Base-by-base conservation (phyloP, 2,888 invertebrate genomes). In the Sinopyrophorus schimmeli region DNA sequence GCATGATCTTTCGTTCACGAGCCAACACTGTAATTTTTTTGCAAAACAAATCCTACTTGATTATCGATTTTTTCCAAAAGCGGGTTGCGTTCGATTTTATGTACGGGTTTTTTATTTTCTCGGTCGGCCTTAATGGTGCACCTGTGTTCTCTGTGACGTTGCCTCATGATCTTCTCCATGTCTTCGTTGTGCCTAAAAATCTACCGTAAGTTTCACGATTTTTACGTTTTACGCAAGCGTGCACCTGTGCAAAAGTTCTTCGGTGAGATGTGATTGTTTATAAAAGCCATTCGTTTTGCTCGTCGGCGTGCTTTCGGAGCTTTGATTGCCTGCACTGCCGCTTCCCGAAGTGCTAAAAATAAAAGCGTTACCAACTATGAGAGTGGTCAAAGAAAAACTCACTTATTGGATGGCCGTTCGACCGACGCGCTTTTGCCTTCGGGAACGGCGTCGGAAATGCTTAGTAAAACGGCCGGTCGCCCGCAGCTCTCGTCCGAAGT, bases 81-180 rank as follows among this genome's bases (percentile, higher is more conserved):
- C 39, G 46, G 55, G 15, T 58, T 61, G 37, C 64, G 65, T 1
- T 63, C 41, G 15, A 31, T 48, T 42, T 68, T 69, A 14, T 64
- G 60, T 18, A 63, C 54, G 6, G 53, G 42, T 50, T 68, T 70
- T 47, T 70, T 72, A 30, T 48, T 58, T 31, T 62, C 63, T 34
- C 70, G 61, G 24, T 77, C 72, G n/a, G 68, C 71, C 59, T 76
- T 78, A 2, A 67, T 73, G 7, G 74, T 75, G 0, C 75, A 76
- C 5, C 87, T 76, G 2, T 76, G 75, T 52, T 85, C 83, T 1
- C 83, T 78, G 59, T 89, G 86, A 47, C 79, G 80, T 63, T 87
- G 86, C 1, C 86, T 74, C 77, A 92, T 79, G 34, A 82, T 77
- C 61, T 86, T 88, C 66, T 90, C 89, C 91, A 92, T 92, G 48